A percentile compares a stretch with the other conserved stretches of the same genome.
Evolutionary conservation across 2,797 vertebrate species (phyloP).

Genomic region (Coranthus polyacanthus): DNA sequence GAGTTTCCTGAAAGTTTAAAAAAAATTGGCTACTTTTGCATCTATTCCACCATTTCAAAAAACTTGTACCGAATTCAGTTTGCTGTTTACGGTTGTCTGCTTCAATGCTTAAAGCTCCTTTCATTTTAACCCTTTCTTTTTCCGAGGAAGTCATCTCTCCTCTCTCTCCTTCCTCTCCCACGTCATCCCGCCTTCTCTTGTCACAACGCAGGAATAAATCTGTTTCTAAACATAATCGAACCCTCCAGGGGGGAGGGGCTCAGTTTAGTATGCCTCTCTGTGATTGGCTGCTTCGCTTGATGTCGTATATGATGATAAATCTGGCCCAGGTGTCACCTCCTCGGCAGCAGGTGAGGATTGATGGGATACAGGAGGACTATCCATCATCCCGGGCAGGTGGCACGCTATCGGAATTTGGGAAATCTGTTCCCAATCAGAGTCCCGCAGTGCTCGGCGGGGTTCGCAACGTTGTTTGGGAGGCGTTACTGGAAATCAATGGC

Average conservation of each 20-base stretch:
- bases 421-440: constrained; percentile 99
- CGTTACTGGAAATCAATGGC: constrained; percentile 99
- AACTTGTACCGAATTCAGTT: not conserved
- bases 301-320: constrained; percentile 94
- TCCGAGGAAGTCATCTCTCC: constrained; percentile 31
- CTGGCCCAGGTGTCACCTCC: constrained; percentile 95
- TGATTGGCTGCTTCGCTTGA: constrained; percentile 78
- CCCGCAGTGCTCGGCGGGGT: constrained; percentile 88
- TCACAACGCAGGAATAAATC: constrained; percentile 83
- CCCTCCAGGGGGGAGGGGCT: constrained; percentile 71
- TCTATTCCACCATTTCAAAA: not conserved
- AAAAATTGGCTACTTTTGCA: not conserved
- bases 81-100: not conserved
- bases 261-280: constrained; percentile 72
- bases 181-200: constrained; percentile 61
- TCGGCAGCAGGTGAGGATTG: constrained; percentile 93
- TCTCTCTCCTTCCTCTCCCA: constrained; percentile 45
- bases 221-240: constrained; percentile 84
- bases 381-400: constrained; percentile 96
- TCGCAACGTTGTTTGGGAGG: constrained; percentile 93
- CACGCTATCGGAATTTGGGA: constrained; percentile 98
- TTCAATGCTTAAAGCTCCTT: not conserved
- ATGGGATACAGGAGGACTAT: constrained; percentile 94
- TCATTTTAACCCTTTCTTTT: constrained; percentile 51
- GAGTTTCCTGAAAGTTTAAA: constrained; percentile 6